Percentiles rank a stretch among this genome's conserved stretches.
Evolutionary conservation across 2,113 vertebrate species (phyloP).

Genomic region (Shinisaurus crocodilurus): DNA sequence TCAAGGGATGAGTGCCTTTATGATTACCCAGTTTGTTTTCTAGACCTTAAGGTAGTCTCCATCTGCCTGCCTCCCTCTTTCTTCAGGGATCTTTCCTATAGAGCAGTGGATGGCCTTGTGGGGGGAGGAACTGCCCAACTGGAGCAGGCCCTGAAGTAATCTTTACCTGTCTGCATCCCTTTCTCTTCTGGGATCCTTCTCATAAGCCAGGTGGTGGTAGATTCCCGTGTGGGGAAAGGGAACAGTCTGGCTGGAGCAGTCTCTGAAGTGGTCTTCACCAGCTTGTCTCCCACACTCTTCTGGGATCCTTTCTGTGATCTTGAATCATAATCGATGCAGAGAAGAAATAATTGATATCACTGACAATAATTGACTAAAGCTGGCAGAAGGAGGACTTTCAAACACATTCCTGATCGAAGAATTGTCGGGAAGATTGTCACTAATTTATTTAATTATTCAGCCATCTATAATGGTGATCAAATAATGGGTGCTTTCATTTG

Average conservation of each 20-base stretch:
- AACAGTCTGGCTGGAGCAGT: neutral
- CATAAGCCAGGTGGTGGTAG: neutral
- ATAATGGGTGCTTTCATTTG: slow-evolving; percentile 20
- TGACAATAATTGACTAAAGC: neutral
- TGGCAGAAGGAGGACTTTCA: neutral
- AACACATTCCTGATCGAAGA: neutral
- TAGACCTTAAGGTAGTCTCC: neutral
- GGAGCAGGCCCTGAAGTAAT: neutral
- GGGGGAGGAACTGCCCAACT: neutral
- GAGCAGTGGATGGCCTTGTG: neutral
- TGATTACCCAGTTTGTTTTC: neutral
- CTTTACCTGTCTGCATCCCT: neutral
- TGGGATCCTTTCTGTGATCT: neutral
- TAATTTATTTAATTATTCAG: slow-evolving; percentile 36
- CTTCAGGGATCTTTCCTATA: neutral
- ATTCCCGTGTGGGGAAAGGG: neutral
- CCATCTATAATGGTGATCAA: slow-evolving; percentile 21
- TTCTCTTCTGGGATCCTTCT: neutral
- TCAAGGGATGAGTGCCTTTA: neutral
- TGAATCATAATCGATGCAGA: neutral
- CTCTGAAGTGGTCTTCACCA: neutral
- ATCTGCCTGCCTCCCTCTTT: neutral
- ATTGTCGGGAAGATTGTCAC: neutral
- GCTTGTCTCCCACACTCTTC: neutral
- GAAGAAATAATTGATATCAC: neutral